phyloP scores from a whole-genome alignment of 2,113 vertebrate genomes.

The Sorex fumeus region DNA sequence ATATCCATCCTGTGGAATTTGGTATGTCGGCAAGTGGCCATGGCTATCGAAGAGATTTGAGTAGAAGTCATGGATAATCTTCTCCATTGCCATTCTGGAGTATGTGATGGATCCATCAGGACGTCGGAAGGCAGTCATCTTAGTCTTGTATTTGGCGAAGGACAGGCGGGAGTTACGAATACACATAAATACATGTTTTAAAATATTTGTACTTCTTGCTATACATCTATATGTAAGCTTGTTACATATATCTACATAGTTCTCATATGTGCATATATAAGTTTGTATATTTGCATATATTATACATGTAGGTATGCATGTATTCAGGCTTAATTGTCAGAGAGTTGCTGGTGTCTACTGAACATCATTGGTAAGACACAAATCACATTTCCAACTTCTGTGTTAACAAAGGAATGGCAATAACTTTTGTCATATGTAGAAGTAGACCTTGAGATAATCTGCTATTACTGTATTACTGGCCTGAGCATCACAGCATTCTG shows the following conservation, averaged over 20 bases:
- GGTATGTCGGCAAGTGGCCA: too few relatives aligned
- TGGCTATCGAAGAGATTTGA: too few relatives aligned
- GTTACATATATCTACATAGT: not conserved
- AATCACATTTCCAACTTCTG: not conserved
- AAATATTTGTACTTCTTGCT: too few relatives aligned
- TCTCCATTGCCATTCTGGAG: too few relatives aligned
- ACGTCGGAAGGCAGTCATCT: too few relatives aligned
- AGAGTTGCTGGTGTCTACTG: not conserved
- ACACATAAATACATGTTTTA: not conserved
- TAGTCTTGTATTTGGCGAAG: too few relatives aligned
- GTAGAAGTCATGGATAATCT: too few relatives aligned
- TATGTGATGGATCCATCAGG: too few relatives aligned
- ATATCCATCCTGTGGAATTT: too few relatives aligned
- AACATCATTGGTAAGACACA: not conserved
- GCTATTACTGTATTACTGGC: not conserved
- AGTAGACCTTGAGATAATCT: not conserved
- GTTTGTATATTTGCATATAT: too few relatives aligned
- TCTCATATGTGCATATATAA: not conserved
- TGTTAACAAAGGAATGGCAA: not conserved
- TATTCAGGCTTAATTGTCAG: not conserved
- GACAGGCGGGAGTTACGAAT: too few relatives aligned
- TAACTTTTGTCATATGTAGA: not conserved
- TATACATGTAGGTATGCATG: too few relatives aligned
- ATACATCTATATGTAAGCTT: not conserved
- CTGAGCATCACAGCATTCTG: slow-evolving; percentile 6